Percentiles rank a stretch among this genome's conserved stretches.
These are phyloP conservation scores for Channa argus DNA, from an alignment of 2,113 vertebrate genomes.

Conservation along the genomic window DNA sequence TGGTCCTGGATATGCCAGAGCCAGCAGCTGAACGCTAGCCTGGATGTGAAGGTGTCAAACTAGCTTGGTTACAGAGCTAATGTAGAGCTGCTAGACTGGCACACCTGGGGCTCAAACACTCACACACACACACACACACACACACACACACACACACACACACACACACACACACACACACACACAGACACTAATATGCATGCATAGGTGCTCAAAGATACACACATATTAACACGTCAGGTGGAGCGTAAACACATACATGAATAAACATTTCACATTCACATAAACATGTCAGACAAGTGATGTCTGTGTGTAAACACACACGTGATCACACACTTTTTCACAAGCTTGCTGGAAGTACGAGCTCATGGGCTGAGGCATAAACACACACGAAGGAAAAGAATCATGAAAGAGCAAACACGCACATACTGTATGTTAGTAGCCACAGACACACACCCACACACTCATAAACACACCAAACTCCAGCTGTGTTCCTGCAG, in stretches of 20 bases:
- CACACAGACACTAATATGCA: constrained; percentile 1
- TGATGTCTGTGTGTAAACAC: neutral
- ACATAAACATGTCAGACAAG: constrained; percentile 40
- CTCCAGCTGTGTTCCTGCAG: neutral
- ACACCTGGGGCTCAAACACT: constrained; percentile 64
- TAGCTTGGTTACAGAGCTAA: constrained; percentile 75
- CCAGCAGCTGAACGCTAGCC: constrained; percentile 73
- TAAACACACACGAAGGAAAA: constrained; percentile 36
- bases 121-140: constrained; percentile 10
- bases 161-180: neutral
- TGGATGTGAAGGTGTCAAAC: constrained; percentile 74
- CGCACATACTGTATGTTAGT: constrained; percentile 30
- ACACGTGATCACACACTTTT: neutral
- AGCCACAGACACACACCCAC: constrained; percentile 5
- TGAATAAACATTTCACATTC: constrained; percentile 48
- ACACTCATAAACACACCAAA: constrained; percentile 26
- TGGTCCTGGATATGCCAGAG: constrained; percentile 74
- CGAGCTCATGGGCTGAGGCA: constrained; percentile 27
- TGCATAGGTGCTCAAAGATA: constrained; percentile 25
- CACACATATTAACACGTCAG: constrained; percentile 52
- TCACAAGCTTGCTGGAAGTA: constrained; percentile 30
- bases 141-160: constrained; percentile 11
- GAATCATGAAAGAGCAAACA: constrained; percentile 45
- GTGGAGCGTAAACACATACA: constrained; percentile 48
- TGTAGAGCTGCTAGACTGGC: constrained; percentile 65